A percentile compares a stretch with the other conserved stretches of the same genome.
Conservation (phyloP, 2,888 invertebrate species). For the Apodemia hepburni region DNA sequence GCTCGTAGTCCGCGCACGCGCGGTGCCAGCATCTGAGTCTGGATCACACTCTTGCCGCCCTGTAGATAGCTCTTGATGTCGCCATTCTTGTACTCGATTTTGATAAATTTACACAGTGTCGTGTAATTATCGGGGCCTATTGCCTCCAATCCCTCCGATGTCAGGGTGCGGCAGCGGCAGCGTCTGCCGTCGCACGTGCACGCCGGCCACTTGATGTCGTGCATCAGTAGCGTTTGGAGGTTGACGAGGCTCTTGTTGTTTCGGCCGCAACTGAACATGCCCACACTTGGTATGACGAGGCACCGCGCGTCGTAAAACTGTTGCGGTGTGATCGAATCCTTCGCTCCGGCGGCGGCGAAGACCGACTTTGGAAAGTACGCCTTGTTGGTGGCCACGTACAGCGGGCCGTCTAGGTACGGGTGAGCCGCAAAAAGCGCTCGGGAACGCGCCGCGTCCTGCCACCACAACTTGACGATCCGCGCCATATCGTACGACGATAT, state of each 20-base stretch:
- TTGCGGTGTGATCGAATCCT: neutral
- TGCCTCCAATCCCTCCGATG: neutral
- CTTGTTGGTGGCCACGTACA: constrained; percentile 8
- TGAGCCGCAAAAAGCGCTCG: neutral
- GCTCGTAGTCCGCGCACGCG: constrained; percentile 11
- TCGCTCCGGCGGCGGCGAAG: neutral
- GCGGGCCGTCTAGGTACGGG: neutral
- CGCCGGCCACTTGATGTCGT: constrained; percentile 5
- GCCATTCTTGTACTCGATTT: neutral
- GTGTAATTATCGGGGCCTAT: constrained; percentile 15
- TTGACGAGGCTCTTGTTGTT: constrained; percentile 13
- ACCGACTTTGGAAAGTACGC: constrained; percentile 1
- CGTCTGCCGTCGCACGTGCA: constrained; percentile 2
- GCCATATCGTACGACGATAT: constrained; percentile 8
- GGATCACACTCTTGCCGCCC: constrained; percentile 16
- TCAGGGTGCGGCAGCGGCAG: constrained; percentile 2
- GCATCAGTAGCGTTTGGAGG: constrained; percentile 1
- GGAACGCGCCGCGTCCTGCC: constrained; percentile 9
- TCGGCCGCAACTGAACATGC: neutral
- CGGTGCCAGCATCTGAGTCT: constrained; percentile 7
- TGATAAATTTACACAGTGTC: neutral
- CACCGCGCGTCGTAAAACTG: constrained; percentile 12
- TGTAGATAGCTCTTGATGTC: neutral
- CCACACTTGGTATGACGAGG: constrained; percentile 5
- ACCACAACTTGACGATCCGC: neutral